These are phyloP conservation scores for Chlamydotis undulata DNA, from an alignment of 2,113 vertebrate species.

Conservation along the genomic window DNA sequence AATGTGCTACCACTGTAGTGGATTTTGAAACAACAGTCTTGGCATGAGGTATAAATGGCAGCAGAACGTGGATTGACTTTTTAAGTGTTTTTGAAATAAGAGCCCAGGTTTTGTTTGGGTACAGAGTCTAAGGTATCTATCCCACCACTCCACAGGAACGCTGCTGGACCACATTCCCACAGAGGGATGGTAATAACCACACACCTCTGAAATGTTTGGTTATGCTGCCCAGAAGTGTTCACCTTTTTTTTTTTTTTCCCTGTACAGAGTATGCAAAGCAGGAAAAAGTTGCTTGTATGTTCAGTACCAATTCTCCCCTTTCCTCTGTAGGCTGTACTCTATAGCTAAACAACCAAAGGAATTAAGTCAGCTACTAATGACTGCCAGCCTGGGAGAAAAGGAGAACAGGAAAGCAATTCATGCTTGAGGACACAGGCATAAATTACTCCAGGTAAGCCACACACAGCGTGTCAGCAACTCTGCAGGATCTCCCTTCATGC, in stretches of 20 bases:
- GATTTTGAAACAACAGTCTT: background rate
- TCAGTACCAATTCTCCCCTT: background rate
- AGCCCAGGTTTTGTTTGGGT: background rate
- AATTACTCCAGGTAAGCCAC: slow-evolving; percentile 31
- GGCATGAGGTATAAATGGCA: background rate
- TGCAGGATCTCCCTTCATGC: background rate
- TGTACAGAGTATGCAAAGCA: background rate
- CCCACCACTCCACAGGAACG: background rate
- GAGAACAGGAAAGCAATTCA: slow-evolving; percentile 10
- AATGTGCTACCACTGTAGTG: background rate
- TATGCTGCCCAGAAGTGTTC: background rate
- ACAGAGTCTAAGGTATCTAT: background rate
- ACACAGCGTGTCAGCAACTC: background rate
- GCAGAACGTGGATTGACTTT: rapidly evolving
- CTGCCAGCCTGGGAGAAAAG: slow-evolving; percentile 14
- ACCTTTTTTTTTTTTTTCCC: background rate
- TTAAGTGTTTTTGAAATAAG: background rate
- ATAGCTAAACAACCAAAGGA: background rate
- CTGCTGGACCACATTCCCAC: background rate
- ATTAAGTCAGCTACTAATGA: slow-evolving; percentile 36
- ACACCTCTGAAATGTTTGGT: background rate
- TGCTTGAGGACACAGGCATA: background rate
- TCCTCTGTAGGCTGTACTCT: background rate
- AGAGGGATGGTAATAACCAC: background rate
- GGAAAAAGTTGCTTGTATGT: background rate